phyloP scores from a whole-genome alignment of 2,888 invertebrate genomes.

The Beris morrisii region DNA sequence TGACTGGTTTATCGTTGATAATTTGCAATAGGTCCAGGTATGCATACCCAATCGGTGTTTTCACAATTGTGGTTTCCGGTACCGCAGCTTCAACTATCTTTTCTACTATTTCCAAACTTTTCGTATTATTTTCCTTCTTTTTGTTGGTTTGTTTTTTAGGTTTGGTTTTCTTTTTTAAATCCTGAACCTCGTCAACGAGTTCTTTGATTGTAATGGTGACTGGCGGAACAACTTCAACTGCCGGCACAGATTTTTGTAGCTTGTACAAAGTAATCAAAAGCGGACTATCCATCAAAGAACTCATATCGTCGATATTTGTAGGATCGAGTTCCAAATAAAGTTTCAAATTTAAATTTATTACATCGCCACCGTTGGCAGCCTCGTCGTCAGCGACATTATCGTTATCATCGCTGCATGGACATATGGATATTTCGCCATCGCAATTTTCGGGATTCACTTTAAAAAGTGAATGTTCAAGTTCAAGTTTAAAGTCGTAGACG shows the following conservation, averaged over 20 bases:
- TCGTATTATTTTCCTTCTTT: no score
- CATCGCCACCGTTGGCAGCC: neutral
- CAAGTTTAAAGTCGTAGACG: slow-evolving; percentile 2
- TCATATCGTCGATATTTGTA: slow-evolving; percentile 3
- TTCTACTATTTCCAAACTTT: no score
- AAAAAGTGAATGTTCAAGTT: slow-evolving; percentile 1
- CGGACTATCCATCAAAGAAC: slow-evolving; percentile 5
- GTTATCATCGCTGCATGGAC: slow-evolving; percentile 8
- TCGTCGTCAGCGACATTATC: neutral
- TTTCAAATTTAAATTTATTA: neutral
- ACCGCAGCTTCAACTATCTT: neutral
- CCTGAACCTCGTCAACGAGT: neutral
- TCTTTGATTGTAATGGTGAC: neutral
- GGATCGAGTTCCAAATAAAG: slow-evolving; percentile 6
- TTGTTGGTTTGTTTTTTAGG: neutral
- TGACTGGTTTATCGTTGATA: neutral
- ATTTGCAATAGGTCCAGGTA: slow-evolving; percentile 6
- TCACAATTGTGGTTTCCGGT: neutral
- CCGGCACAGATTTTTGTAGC: slow-evolving; percentile 1
- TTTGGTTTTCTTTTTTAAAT: neutral
- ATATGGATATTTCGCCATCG: slow-evolving; percentile 5
- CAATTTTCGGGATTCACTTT: neutral
- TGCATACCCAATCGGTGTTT: slow-evolving; percentile 11
- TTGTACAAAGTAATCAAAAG: slow-evolving; percentile 1
- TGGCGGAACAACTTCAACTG: neutral